Base-by-base conservation (phyloP, 1,140 invertebrate species). In the Hycleus cichorii region DNA sequence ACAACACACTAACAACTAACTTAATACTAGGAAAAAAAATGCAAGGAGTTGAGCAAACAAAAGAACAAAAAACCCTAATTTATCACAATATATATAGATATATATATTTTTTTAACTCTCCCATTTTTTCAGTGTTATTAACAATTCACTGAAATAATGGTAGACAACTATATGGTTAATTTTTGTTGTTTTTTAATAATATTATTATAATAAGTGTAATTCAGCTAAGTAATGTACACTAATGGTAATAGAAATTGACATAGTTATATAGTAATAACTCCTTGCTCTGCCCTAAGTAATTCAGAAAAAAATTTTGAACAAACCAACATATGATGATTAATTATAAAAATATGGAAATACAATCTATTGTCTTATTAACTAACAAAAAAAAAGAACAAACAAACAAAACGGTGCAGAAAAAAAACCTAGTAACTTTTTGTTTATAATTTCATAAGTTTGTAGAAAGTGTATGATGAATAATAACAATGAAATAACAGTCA, bases 1-100 rank as follows among this genome's bases (percentile, higher is more conserved):
- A 68, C 60, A 71, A 67, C 66, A 69, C 63, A 64, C 59, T 63
- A 66, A 71, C 27, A 67, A 63, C 58, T 66, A 69, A 55, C 66
- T 68, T 68, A 67, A 63, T 48, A 60, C 49, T 63, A 58, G 39
- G 44, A 39, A 60, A 67, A 57, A 64, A 68, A 64, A 61, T 64
- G 64, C 63, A 66, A 68, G 62, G 57, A 64, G 58, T 63, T 68
- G 64, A 68, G 61, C 64, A 64, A 69, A 63, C 18, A 24, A 40
- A 43, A 45, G 6, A 58, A 54, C 59, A 48, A 63, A 63, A 63
- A 64, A 63, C 57, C 51, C 51, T 50, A 56, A 55, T 60, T 59
- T 65, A 66, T 64, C 60, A 68, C 58, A 68, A 55, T 63, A 63
- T 67, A 63, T 56, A 62, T 50, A 47, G 57, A 56, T 58, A 58